These are phyloP conservation scores for Mechanitis mazaeus DNA, from an alignment of 2,888 invertebrate species.

Conservation along the genomic window DNA sequence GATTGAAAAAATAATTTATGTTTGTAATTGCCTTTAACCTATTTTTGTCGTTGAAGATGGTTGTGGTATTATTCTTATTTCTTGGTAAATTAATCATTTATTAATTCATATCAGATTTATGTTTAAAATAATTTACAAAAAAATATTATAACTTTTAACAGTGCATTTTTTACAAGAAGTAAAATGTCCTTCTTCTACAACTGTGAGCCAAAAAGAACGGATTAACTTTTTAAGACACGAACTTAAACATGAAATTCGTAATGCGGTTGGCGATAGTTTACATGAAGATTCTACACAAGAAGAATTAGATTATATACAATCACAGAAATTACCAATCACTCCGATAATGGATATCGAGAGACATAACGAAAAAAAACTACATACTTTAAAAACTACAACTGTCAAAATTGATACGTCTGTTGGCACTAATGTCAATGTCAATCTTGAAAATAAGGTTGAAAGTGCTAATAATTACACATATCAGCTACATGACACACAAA, in stretches of 20 bases:
- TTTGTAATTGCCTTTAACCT: no score
- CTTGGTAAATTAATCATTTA: no score
- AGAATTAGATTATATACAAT: conserved; percentile 12
- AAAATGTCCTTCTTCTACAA: conserved; percentile 11
- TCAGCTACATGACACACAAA: neutral
- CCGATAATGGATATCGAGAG: conserved; percentile 16
- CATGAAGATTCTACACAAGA: conserved; percentile 9
- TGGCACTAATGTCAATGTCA: neutral
- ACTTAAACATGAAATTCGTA: conserved; percentile 17
- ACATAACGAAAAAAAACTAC: conserved; percentile 8
- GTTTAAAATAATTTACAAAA: no score
- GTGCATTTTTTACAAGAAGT: conserved; percentile 15
- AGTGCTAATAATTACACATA: neutral
- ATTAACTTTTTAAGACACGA: conserved; percentile 21
- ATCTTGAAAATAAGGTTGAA: neutral
- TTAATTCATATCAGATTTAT: no score
- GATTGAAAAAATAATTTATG: neutral
- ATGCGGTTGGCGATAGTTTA: neutral
- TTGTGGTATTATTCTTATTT: no score
- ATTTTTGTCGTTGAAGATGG: no score
- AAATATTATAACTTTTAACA: neutral
- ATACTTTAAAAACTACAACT: conserved; percentile 9
- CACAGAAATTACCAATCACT: conserved; percentile 22
- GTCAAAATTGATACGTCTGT: conserved; percentile 14
- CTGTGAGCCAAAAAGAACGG: conserved; percentile 19